Base-by-base conservation (phyloP, 2,797 vertebrate species). In the Zenarchopterus dispar region DNA sequence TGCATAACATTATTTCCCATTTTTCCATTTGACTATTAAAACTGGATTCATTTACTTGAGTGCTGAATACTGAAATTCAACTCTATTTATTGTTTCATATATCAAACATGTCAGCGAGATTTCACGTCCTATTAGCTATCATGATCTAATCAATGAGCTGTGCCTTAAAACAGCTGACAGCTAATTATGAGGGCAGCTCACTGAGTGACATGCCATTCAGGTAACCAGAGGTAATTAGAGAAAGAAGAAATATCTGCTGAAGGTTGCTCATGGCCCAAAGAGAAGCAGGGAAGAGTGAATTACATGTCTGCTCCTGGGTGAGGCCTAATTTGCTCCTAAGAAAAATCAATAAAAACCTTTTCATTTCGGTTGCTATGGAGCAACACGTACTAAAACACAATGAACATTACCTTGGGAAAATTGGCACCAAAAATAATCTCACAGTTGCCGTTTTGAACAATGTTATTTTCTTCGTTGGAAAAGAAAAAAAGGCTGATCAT, bases 291-390 rank as follows among this genome's bases (percentile, higher is more conserved):
- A 67, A 70, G 58, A 85, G 78, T 84, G 79, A 85, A 89, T 81
- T 83, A 86, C 72, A 53, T 31, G 65, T 64, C 73, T 64, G 73
- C 85, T 86, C 80, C 73, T 46, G 84, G 84, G 84, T 71, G 73
- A 85, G 68, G 87, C 67, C 85, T 87, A 91, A 93, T 94, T 93
- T 91, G 89, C 78, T 84, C 71, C 81, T 26, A 63, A 89, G 86
- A 73, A 88, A 91, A 93, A 93, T 93, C 93, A 92, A 93, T 93
- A 89, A 77, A 85, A 91, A 16, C 72, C 77, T 89, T 92, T 92
- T 92, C 76, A 90, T 92, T 84, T 80, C 42, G 51, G 87, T 88
- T 89, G 91, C 87, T 78, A 88, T 86, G 86, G 84, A 81, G 72
- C 78, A 89, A 89, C 86, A 87, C 86, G 91, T 74, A 90, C 66